These are phyloP conservation scores for Lanistes nyassanus DNA, from an alignment of 1,140 invertebrate species.

Conservation along the genomic window DNA sequence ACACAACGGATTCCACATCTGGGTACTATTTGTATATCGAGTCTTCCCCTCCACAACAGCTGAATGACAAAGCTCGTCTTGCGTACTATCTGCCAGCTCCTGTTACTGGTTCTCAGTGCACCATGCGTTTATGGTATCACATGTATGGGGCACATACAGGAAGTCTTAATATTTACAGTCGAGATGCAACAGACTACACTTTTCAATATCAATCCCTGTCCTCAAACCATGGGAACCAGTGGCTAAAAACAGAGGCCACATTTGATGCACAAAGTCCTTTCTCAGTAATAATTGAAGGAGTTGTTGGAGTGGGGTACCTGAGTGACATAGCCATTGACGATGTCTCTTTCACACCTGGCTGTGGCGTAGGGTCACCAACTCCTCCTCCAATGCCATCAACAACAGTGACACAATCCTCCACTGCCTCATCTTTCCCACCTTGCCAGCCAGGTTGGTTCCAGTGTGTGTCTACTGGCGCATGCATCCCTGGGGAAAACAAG, in stretches of 20 bases:
- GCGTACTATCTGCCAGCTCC: constrained; percentile 56
- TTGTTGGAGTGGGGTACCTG: constrained; percentile 32
- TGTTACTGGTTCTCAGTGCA: constrained; percentile 57
- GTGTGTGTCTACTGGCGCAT: constrained; percentile 44
- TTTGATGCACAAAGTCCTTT: constrained; percentile 31
- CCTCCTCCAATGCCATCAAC: constrained; percentile 8
- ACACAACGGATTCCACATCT: constrained; percentile 45
- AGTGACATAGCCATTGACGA: constrained; percentile 73
- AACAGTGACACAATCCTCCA: constrained; percentile 41
- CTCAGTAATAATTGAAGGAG: constrained; percentile 41
- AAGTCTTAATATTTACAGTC: constrained; percentile 38
- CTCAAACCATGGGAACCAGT: constrained; percentile 39
- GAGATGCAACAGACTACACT: constrained; percentile 35
- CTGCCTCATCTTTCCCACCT: constrained; percentile 27
- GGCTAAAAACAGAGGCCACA: constrained; percentile 41
- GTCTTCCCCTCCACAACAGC: constrained; percentile 62
- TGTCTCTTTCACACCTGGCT: constrained; percentile 66
- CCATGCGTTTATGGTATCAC: constrained; percentile 63
- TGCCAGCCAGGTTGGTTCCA: constrained; percentile 46
- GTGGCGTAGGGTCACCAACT: constrained; percentile 25
- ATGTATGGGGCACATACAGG: constrained; percentile 46
- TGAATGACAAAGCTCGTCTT: constrained; percentile 78
- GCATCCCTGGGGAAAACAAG: constrained; percentile 45
- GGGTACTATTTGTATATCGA: constrained; percentile 69
- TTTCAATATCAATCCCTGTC: constrained; percentile 7